phyloP scores from a whole-genome alignment of 1,140 invertebrate genomes.

The Meloidogyne hapla region DNA sequence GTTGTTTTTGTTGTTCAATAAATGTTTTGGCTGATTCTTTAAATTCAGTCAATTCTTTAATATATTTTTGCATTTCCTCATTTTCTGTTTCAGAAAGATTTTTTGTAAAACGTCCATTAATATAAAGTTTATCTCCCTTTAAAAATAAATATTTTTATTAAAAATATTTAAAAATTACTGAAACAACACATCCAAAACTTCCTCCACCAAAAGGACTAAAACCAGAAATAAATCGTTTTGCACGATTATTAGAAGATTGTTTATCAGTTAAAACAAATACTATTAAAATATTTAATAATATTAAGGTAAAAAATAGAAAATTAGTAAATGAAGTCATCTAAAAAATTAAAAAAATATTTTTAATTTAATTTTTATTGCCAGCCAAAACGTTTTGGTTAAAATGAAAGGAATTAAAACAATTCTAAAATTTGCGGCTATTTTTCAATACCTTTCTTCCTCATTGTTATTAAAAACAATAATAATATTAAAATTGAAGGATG shows the following conservation, averaged over 20 bases:
- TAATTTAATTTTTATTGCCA: too few species aligned
- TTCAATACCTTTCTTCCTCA: too few species aligned
- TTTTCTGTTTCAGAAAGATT: slow-evolving; percentile 37
- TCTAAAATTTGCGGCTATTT: too few species aligned
- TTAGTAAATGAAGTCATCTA: too few species aligned
- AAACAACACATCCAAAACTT: slow-evolving; percentile 38
- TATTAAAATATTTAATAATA: neutral
- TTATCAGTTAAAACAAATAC: neutral
- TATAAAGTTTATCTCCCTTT: slow-evolving; percentile 18
- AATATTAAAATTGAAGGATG: too few species aligned
- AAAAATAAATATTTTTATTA: too few species aligned
- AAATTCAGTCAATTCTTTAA: slow-evolving; percentile 16
- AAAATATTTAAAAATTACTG: slow-evolving; percentile 20
- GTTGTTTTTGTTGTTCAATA: neutral
- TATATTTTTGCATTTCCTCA: slow-evolving; percentile 32
- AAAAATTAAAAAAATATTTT: too few species aligned
- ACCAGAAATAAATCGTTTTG: slow-evolving; percentile 37
- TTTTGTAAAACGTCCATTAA: slow-evolving; percentile 39
- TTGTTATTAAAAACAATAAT: too few species aligned
- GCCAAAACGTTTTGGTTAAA: too few species aligned
- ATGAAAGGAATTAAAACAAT: too few species aligned
- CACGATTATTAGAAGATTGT: slow-evolving; percentile 12
- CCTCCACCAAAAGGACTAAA: slow-evolving; percentile 42
- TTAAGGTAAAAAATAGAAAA: too few species aligned
- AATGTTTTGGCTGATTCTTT: neutral